Conservation (phyloP, 30 jellyfish, hydroid and myxozoan genomes). For the Pseudorhiza aurosa region DNA sequence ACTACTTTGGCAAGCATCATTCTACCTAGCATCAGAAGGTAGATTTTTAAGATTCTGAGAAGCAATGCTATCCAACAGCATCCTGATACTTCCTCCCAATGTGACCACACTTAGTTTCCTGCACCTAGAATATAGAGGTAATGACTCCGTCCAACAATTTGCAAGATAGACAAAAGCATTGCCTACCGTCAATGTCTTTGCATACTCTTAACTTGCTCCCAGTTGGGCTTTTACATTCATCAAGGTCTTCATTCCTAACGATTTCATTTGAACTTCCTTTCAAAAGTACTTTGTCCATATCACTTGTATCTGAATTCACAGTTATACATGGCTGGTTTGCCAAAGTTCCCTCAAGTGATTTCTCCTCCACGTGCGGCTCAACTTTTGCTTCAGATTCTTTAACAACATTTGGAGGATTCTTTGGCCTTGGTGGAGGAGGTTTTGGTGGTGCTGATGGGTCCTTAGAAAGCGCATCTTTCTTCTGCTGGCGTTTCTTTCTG, state of each 20-base stretch:
- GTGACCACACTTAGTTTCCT: too few species aligned
- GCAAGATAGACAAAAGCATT: too few species aligned
- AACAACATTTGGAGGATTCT: slow-evolving; percentile 13
- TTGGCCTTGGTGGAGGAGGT: slow-evolving; percentile 71
- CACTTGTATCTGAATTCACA: slow-evolving; percentile 78
- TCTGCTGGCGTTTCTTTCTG: slow-evolving; percentile 80
- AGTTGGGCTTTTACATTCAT: slow-evolving; percentile 73
- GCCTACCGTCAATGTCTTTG: slow-evolving; percentile 25
- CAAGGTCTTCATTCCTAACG: slow-evolving; percentile 87
- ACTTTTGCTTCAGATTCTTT: not conserved
- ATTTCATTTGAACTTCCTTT: slow-evolving; percentile 87
- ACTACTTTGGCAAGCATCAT: too few species aligned
- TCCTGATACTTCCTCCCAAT: too few species aligned
- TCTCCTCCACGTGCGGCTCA: slow-evolving; percentile 6
- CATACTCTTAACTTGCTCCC: slow-evolving; percentile 46
- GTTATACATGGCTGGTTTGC: slow-evolving; percentile 73
- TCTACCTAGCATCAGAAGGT: too few species aligned
- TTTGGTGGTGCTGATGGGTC: slow-evolving; percentile 49
- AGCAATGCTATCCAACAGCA: not conserved
- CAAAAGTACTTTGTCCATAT: slow-evolving; percentile 79
- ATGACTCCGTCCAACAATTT: too few species aligned
- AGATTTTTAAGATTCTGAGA: too few species aligned
- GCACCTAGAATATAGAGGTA: too few species aligned
- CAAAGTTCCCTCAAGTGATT: slow-evolving; percentile 8
- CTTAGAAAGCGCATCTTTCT: slow-evolving; percentile 75